These are phyloP conservation scores for Lasioglossum leucozonium DNA, from an alignment of 2,888 invertebrate genomes.

Conservation along the genomic window DNA sequence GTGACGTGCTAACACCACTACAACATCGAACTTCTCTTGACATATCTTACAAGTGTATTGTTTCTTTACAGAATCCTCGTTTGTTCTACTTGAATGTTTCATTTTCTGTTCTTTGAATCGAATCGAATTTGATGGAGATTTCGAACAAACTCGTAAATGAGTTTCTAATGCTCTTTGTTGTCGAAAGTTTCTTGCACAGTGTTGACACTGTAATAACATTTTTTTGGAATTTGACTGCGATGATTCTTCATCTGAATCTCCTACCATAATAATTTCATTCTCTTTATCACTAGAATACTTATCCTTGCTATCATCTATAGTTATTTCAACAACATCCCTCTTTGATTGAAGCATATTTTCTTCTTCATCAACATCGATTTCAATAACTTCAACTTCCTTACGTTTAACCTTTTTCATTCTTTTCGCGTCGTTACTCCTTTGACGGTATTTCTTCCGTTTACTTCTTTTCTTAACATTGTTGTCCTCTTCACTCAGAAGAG, in stretches of 20 bases:
- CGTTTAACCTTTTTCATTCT: constrained; percentile 67
- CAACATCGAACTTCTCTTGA: constrained; percentile 80
- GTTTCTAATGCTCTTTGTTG: constrained; percentile 77
- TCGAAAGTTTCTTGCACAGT: constrained; percentile 79
- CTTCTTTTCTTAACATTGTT: constrained; percentile 70
- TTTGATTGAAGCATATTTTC: constrained; percentile 58
- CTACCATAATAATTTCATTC: constrained; percentile 82
- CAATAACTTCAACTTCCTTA: constrained; percentile 78
- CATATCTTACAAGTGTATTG: constrained; percentile 81
- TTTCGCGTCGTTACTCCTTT: constrained; percentile 63
- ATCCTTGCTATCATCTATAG: constrained; percentile 80
- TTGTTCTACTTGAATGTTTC: constrained; percentile 40
- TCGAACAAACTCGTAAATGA: constrained; percentile 78
- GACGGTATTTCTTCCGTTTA: constrained; percentile 77
- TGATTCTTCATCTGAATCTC: constrained; percentile 79
- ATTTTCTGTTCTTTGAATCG: constrained; percentile 59
- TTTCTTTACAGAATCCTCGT: constrained; percentile 64
- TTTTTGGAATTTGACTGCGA: constrained; percentile 62
- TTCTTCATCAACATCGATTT: constrained; percentile 80
- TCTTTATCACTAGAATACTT: constrained; percentile 83
- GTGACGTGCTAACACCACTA: constrained; percentile 80
- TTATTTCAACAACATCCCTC: constrained; percentile 77
- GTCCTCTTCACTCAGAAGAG: constrained; percentile 73
- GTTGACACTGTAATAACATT: constrained; percentile 75
- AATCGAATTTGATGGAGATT: constrained; percentile 68